phyloP scores from a whole-genome alignment of 2,113 vertebrate species.

The Sclerurus mexicanus region DNA sequence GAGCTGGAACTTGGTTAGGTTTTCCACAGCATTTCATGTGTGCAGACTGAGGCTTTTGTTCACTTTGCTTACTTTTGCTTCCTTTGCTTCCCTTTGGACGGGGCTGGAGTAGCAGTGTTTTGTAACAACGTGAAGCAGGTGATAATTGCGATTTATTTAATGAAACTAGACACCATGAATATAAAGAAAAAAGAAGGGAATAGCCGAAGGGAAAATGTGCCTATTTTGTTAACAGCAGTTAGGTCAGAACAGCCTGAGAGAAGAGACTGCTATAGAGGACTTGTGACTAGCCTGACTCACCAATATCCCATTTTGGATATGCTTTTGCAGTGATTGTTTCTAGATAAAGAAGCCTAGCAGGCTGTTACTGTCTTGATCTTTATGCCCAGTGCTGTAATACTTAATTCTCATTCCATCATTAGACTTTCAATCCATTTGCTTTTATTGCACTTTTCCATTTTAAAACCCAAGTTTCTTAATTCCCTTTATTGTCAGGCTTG shows the following conservation, averaged over 20 bases:
- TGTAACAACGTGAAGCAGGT: neutral
- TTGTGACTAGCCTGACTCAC: neutral
- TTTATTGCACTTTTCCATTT: conserved; percentile 31
- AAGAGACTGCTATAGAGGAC: neutral
- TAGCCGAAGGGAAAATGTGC: neutral
- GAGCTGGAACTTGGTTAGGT: neutral
- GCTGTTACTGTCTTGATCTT: conserved; percentile 19
- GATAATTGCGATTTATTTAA: neutral
- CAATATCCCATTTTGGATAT: neutral
- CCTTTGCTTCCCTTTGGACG: neutral
- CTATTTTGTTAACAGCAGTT: neutral
- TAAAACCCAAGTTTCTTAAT: neutral
- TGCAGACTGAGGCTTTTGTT: neutral
- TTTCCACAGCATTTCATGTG: neutral
- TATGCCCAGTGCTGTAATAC: neutral
- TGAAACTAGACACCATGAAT: neutral
- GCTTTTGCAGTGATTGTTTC: neutral
- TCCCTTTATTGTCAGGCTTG: neutral
- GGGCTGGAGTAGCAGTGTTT: neutral
- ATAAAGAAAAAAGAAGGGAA: neutral
- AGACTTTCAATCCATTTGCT: neutral
- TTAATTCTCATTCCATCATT: conserved; percentile 22
- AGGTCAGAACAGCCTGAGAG: neutral
- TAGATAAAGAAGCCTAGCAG: neutral
- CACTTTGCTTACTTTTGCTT: too few species aligned